These are phyloP conservation scores for Oscheius sp. DNA, from an alignment of 2,888 invertebrate genomes.

Conservation along the genomic window DNA sequence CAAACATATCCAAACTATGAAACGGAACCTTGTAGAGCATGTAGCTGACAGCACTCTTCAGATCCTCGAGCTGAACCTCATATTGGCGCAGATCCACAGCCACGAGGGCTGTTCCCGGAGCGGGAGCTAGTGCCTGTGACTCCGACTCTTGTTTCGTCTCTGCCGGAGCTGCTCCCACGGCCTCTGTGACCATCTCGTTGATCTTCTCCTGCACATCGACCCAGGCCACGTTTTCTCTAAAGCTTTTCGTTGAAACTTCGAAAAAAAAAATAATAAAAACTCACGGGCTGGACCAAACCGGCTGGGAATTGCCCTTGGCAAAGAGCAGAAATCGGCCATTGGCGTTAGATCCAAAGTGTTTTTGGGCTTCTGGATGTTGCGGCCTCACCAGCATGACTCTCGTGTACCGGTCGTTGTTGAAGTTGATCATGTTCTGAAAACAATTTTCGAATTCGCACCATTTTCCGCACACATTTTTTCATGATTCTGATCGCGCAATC, in stretches of 20 bases:
- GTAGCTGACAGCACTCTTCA: constrained; percentile 87
- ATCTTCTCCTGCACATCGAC: constrained; percentile 60
- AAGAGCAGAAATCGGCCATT: constrained; percentile 49
- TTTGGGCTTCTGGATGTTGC: constrained; percentile 57
- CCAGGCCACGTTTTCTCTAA: constrained; percentile 53
- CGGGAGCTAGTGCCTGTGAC: constrained; percentile 26
- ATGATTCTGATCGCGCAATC: not conserved
- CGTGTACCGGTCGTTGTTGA: constrained; percentile 52
- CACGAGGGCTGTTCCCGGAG: not conserved
- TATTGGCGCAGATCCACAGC: constrained; percentile 54
- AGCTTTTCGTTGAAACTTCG: not conserved
- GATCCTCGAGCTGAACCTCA: constrained; percentile 84
- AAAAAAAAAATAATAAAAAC: constrained; percentile 17
- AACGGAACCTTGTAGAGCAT: constrained; percentile 77
- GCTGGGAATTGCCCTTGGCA: constrained; percentile 43
- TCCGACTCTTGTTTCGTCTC: not conserved
- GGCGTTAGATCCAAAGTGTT: constrained; percentile 48
- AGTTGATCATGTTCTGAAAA: constrained; percentile 65
- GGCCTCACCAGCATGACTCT: constrained; percentile 50
- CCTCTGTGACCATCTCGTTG: constrained; percentile 49
- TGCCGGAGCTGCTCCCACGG: not conserved
- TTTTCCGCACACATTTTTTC: not conserved
- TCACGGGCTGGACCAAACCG: constrained; percentile 54
- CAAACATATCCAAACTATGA: constrained; percentile 67
- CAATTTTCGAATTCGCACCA: not conserved